A percentile compares a stretch with the other conserved stretches of the same genome.
phyloP scores from a whole-genome alignment of 2,888 invertebrate genomes.

The Lamellibrachia columna region DNA sequence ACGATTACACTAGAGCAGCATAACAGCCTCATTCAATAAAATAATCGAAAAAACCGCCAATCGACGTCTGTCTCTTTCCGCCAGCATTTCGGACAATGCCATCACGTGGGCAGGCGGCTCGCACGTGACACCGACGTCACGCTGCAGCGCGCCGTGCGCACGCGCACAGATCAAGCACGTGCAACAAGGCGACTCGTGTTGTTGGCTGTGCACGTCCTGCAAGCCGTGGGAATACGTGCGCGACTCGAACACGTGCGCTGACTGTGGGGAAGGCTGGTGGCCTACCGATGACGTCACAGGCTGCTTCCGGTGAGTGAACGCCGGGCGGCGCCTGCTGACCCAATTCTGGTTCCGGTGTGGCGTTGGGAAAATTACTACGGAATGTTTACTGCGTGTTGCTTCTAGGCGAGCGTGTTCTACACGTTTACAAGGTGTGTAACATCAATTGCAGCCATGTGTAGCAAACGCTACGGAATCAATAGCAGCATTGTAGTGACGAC shows the following conservation, averaged over 20 bases:
- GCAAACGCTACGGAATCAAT: too few relatives aligned
- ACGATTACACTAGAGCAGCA: too few relatives aligned
- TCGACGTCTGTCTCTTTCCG: neutral
- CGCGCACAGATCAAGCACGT: conserved; percentile 66
- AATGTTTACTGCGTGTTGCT: too few relatives aligned
- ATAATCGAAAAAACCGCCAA: neutral
- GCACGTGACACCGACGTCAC: conserved; percentile 62
- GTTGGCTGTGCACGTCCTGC: conserved; percentile 66
- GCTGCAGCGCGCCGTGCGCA: conserved; percentile 66
- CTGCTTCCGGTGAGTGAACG: neutral
- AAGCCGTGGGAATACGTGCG: conserved; percentile 58
- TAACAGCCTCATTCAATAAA: neutral
- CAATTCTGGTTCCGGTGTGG: too few relatives aligned
- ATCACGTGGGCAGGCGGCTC: conserved; percentile 65
- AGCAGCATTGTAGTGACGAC: too few relatives aligned
- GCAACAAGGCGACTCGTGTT: conserved; percentile 63
- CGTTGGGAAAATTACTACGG: neutral
- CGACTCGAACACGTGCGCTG: conserved; percentile 61
- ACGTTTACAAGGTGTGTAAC: neutral
- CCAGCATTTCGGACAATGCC: conserved; percentile 24
- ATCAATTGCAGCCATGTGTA: too few relatives aligned
- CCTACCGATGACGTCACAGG: conserved; percentile 49
- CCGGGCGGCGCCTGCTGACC: neutral
- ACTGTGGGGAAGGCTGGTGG: conserved; percentile 61
- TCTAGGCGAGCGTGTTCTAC: neutral